Evolutionary conservation across 2,888 invertebrate species (phyloP), one percentile per base, ranked within the genome.

Genomic region (Barypeithes pellucidus): DNA sequence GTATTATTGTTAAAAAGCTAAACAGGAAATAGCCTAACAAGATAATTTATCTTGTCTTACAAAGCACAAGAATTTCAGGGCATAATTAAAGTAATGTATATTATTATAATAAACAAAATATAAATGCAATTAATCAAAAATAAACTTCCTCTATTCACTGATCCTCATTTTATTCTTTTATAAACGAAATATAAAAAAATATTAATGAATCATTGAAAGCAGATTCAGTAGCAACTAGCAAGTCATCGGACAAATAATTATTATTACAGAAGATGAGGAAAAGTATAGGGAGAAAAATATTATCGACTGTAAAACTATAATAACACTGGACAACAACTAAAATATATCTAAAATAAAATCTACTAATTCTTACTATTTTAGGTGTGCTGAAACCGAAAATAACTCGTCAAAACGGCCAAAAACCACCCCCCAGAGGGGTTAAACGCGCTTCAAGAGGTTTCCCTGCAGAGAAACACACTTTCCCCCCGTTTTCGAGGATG

Each of bases 241-340:
- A 67, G 72, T 75, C 75, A 75, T 75, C 63, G 18, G 14, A 72
- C 60, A 69, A 73, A 66, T 67, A 73, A 72, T 59, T 59, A 67
- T 39, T 67, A 68, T 69, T 33, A 18, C 24, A 50, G 12, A 16
- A 33, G 14, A 33, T 8, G 33, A 16, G 54, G 11, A 11, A 57
- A 33, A 16, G 54, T 33, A 57, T 57, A 33, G 54, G 36, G 1
- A 16, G 22, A 16, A 33, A 7, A 33, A n/a, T n/a, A n/a, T n/a
- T n/a, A n/a, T n/a, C n/a, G n/a, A n/a, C n/a, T n/a, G n/a, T n/a
- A n/a, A n/a, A n/a, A n/a, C n/a, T n/a, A n/a, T n/a, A n/a, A n/a
- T n/a, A n/a, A n/a, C n/a, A n/a, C n/a, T n/a, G n/a, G n/a, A n/a
- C n/a, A n/a, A n/a, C n/a, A n/a, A n/a, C n/a, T n/a, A n/a, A n/a